Conservation (phyloP, 2,888 invertebrate genomes). For the Tenthredo mesomela region DNA sequence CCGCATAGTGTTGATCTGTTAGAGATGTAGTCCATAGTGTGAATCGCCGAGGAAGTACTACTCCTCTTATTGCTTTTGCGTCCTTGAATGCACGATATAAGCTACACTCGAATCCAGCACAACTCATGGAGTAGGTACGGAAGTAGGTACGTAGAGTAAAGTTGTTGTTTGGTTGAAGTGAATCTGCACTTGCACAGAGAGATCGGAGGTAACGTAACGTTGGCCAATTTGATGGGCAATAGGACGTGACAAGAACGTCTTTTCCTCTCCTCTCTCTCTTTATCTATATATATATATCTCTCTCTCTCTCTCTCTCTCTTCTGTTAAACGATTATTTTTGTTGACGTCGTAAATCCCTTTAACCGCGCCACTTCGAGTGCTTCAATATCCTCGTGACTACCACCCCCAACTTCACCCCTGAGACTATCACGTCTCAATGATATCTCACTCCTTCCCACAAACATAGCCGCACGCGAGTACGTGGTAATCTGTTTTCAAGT, state of each 20-base stretch:
- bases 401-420: conserved; percentile 57
- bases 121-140: neutral
- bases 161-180: conserved; percentile 16
- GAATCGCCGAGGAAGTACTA: neutral
- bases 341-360: conserved; percentile 70
- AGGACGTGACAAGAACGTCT: conserved; percentile 52
- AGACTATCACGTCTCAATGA: conserved; percentile 65
- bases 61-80: neutral
- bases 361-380: conserved; percentile 65
- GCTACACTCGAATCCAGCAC: conserved; percentile 14
- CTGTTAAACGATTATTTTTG: conserved; percentile 70
- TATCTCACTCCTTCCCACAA: conserved; percentile 64
- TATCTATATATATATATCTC: too few relatives aligned
- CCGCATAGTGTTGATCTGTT: neutral
- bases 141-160: neutral
- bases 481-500: conserved; percentile 52
- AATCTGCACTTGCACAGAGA: conserved; percentile 24
- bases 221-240: conserved; percentile 67
- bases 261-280: conserved; percentile 6
- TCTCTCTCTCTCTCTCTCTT: conserved; percentile 27
- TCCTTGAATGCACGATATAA: neutral
- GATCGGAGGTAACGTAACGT: conserved; percentile 54
- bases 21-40: neutral
- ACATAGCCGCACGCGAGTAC: conserved; percentile 48
- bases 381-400: conserved; percentile 60